Base-by-base conservation (phyloP, 2,888 invertebrate species). In the Drosophila merina region DNA sequence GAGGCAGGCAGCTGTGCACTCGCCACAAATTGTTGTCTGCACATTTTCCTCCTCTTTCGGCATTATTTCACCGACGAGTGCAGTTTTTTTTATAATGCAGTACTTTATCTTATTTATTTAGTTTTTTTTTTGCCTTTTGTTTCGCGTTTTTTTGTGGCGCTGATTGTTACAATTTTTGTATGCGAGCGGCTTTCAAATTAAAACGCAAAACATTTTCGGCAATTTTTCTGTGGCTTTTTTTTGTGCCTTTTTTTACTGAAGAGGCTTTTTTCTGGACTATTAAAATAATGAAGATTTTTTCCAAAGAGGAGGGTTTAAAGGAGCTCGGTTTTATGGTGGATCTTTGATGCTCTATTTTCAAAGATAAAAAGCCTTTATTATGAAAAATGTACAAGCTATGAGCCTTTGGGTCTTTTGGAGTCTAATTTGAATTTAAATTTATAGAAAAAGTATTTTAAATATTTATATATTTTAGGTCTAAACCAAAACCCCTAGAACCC, bases 161-260 rank as follows among this genome's bases (percentile, higher is more conserved):
- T 82, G 82, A 82, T 82, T 82, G 86, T 82, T 82, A 82, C 82
- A 82, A 86, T 86, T 86, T 80, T 84, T 77, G 71, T 73, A 51
- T 55, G 70, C 47, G 84, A 67, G 59, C 51, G 48, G 54, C 66
- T 72, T 48, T 66, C 70, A 83, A 79, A 80, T 79, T 77, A 68
- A 69, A 79, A 70, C 38, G 25, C 71, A 63, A 63, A 70, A 48
- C 50, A 72, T 72, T 72, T 70, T 66, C 44, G 48, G 66, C 30
- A 25, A 67, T 55, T 67, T 42, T 66, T 44, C 9, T n/a, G n/a
- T 5, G 36, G 12, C 0, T 1, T 10, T 36, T n/a, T 36, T 20
- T 55, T 50, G 14, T 8, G 4, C 28, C 28, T 28, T 6, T 44
- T 44, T 45, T 44, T 1, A 36, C 49, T 3, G 14, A 7, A 47